Percentiles rank a stretch among this genome's conserved stretches.
Evolutionary conservation across 2,797 vertebrate species (phyloP).

Genomic region (Sus cebifrons): DNA sequence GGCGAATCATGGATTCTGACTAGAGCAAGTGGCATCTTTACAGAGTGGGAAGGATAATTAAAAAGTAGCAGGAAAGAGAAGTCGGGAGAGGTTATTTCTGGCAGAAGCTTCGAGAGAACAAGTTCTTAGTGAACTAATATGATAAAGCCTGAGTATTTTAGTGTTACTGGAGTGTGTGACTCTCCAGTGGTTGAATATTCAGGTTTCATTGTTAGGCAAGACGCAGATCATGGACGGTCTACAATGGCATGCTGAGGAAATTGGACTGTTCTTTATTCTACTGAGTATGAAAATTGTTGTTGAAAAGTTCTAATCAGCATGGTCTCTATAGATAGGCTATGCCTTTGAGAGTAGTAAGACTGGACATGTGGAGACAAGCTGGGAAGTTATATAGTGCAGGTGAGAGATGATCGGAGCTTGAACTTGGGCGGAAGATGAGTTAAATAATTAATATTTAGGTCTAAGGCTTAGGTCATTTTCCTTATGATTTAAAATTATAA

Average conservation of each 20-base stretch:
- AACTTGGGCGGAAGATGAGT: not conserved
- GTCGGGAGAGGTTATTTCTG: not conserved
- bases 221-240: not conserved
- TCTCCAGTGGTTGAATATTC: not conserved
- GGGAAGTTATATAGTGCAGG: not conserved
- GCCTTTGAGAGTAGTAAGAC: not conserved
- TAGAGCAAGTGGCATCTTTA: not conserved
- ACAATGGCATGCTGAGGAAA: not conserved
- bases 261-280: not conserved
- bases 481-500: slow-evolving; percentile 46
- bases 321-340: not conserved
- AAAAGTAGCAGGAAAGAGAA: not conserved
- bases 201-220: not conserved
- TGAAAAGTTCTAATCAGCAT: not conserved
- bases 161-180: not conserved
- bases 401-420: not conserved
- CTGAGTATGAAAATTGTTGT: not conserved
- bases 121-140: not conserved
- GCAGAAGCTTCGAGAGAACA: not conserved
- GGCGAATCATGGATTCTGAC: not conserved
- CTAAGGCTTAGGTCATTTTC: slow-evolving; percentile 6
- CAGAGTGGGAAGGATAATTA: not conserved
- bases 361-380: not conserved
- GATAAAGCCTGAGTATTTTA: not conserved
- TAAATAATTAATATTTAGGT: slow-evolving; percentile 27